Evolutionary conservation across 2,797 vertebrate species (phyloP), one percentile per base, ranked within the genome.

Genomic region (Toxotes lorentzi): DNA sequence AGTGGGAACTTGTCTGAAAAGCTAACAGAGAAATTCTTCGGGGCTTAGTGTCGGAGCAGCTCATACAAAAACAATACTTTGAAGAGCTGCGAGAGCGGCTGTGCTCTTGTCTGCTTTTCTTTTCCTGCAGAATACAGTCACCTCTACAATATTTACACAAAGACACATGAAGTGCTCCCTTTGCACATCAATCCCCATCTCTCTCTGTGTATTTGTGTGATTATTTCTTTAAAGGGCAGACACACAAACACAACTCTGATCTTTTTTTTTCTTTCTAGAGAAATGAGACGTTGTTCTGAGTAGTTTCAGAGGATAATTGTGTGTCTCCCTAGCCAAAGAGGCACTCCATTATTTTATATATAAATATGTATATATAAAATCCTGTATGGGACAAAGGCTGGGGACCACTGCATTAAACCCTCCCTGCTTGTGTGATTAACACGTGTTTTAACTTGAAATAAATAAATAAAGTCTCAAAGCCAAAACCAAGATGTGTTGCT

Each of bases 1-100:
- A 95, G 95, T 95, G 92, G 88, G 83, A 89, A 95, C 95, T 91
- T 95, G 95, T 91, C 92, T 79, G 86, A 74, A 94, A 92, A 92
- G 86, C 91, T 78, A 92, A 92, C 91, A 92, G 83, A 89, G 90
- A 86, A 94, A 95, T 95, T 93, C 93, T 95, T 94, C 78, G 65
- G 90, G 81, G 91, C 86, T 94, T 92, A 92, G 91, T 82, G 71
- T 86, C 70, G 72, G 64, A 79, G 82, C 78, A 81, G 72, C 54
- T 79, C 83, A 81, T 78, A 83, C 80, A 81, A 89, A 85, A 86
- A 82, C 81, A 89, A 73, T 75, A 78, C 82, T 89, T 89, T 86
- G 75, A 83, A 90, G 83, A 71, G 78, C 84, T 62, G 83, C 50
- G 58, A 72, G 57, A 65, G 79, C 32, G 71, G 24, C 72, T 38